Evolutionary conservation across 2,797 vertebrate species (phyloP), one percentile per base, ranked within the genome.

Genomic region (Eleutherodactylus coqui): DNA sequence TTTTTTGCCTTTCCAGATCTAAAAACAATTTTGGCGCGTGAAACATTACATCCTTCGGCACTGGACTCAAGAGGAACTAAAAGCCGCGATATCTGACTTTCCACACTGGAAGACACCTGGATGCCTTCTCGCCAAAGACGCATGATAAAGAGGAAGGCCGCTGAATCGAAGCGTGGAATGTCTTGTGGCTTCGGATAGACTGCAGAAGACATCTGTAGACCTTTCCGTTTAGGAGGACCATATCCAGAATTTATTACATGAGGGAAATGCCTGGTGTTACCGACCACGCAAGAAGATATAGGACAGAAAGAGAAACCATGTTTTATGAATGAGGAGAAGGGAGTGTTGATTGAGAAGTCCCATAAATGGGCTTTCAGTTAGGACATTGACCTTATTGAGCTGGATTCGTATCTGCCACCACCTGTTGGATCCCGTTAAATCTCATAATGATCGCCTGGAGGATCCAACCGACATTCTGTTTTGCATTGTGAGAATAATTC

Each of bases 111-210:
- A 81, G 41, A 84, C 17, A 67, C 80, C 86, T 89, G 88, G 87
- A 90, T 88, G 88, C 83, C 82, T 88, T 70, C 87, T 83, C 60
- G 67, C 76, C 41, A 70, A 84, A 76, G 51, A 77, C 60, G 49
- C 70, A 41, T 55, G 72, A 49, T 62, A 21, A 76, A 77, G 60
- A 41, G 69, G 75, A 75, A 70, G 27, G 7, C 47, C 38, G 27
- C 72, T 24, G 41, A 82, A 55, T 82, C 83, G 19, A 49, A 75
- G 41, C 84, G 72, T 43, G 29, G 43, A 69, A 84, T 88, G 60
- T 79, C 88, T 67, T 76, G 86, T 16, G 85, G 73, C n/a, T 69
- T 85, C 34, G 85, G 89, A 64, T 89, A 89, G 80, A 43, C 58
- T 76, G 21, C 29, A 34, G 11, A 55, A 51, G 45, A 76, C n/a